Evolutionary conservation across 1,140 invertebrate genomes (phyloP), one percentile per base, ranked within the genome.

Genomic region (Leptonema lineaticorne): DNA sequence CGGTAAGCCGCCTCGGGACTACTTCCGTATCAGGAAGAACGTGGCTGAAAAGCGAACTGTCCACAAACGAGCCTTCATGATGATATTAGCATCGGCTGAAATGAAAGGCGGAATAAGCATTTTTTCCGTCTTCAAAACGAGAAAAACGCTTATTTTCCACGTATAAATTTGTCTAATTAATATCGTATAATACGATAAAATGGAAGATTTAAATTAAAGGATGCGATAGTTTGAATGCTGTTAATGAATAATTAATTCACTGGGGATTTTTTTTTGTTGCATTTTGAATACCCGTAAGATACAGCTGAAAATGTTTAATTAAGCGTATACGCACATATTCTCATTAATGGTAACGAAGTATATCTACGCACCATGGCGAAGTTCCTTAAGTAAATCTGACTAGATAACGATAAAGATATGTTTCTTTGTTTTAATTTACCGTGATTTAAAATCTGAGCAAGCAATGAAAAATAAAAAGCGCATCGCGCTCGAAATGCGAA

Each of bases 11-110:
- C n/a, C 41, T 24, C 14, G 28, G 20, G 30, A 1, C 50, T 14
- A 45, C 64, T 66, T 66, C 64, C 64, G 64, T 58, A 66, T 66
- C 33, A 20, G 56, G 64, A 11, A 22, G 30, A 30, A 20, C 29
- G n/a, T n/a, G n/a, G n/a, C n/a, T n/a, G 56, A 58, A 68, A 41
- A 27, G 26, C 20, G 20, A 60, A 27, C 30, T 66, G 68, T 64
- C 63, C 68, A 45, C 20, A 11, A 33, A 45, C 62, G 29, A 46
- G 63, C 68, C 66, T 69, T 65, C 68, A 50, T 65, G 63, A 62
- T 37, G 50, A 65, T 11, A 50, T 62, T 65, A 37, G 7, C 22
- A 50, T 26, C 24, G 14, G 8, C 50, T 4, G 11, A 24, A 14
- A 33, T 60, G 5, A 33, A 16, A 33, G 58, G 26, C 6, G 20